Base-by-base conservation (phyloP, 2,888 invertebrate species). In the Galeruca laticollis region DNA sequence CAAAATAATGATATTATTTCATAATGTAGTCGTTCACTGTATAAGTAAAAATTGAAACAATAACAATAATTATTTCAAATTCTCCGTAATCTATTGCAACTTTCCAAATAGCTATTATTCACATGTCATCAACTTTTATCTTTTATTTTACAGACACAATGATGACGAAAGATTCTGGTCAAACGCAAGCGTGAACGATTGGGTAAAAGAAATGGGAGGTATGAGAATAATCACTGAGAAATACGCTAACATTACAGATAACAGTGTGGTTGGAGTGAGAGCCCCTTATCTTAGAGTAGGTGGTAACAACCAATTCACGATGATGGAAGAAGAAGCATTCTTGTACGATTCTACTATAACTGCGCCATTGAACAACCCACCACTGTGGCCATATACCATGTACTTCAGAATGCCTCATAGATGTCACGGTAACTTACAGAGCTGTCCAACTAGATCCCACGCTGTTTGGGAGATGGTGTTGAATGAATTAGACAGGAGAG, bases 371-470 rank as follows among this genome's bases (percentile, higher is more conserved):
- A 94, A 93, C 77, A 95, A 96, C 83, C 95, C 95, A 20, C 97
- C 97, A 63, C 91, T 96, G 76, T 98, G 98, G 98, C 98, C 98
- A 2, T 98, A 98, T 89, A 98, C 98, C 69, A 94, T 98, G 93
- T 97, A 98, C 89, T 97, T 96, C 90, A 92, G 95, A 81, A 96
- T 97, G 94, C 96, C 97, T 0, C 97, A 96, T 86, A 91, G 94
- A 71, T 97, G 97, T 82, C 96, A 96, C 84, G 96, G 96, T 73
- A 96, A 96, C 86, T 87, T 95, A 69, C 96, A 96, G 84, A 94
- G 92, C 83, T 96, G 96, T 84, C 96, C 96, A 11, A 96, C 95
- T 2, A 91, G 96, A 83, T 94, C 94, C 75, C 96, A 96, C 85
- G 96, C 96, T 59, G 96, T 96, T 43, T 97, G 96, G 96, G 96